Base-by-base conservation (phyloP, 2,888 invertebrate genomes). In the Stegophylla sp. region DNA sequence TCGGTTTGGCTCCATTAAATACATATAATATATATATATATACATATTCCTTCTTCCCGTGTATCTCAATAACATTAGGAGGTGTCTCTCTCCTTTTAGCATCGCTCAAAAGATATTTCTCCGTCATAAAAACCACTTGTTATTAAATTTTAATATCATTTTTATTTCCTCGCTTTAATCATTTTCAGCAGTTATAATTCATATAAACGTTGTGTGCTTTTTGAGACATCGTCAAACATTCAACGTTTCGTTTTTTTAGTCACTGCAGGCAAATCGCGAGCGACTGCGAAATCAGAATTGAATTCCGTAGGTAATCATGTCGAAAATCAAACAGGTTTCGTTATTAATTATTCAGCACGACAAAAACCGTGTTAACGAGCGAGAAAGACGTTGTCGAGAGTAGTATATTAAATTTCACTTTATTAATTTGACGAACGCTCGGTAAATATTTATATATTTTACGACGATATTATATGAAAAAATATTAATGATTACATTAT, bases 1-100 rank as follows among this genome's bases (percentile, higher is more conserved):
- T 79, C 69, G 10, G 79, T 69, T 79, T 45, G 59, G 61, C 48
- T 69, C 61, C 59, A 69, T 69, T 79, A 67, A 51, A 23, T 41
- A 4, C n/a, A n/a, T n/a, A n/a, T n/a, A n/a, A n/a, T n/a, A n/a
- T n/a, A n/a, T n/a, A n/a, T n/a, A n/a, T n/a, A n/a, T n/a, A n/a
- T n/a, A n/a, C n/a, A n/a, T 51, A 75, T 15, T 45, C 48, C 48
- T 69, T 34, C 48, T 69, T 53, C 15, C 45, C 13, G n/a, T 41
- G 34, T 17, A 12, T 34, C 17, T n/a, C 63, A n/a, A n/a, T 41
- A 63, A 28, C 28, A 56, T 20, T 23, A 20, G 9, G 10, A 10
- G 3, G 59, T 59, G 15, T 26, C 26, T 12, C n/a, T n/a, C n/a
- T 34, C 7, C 34, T 34, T 34, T 34, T 34, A 34, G 34, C 34